Conservation (phyloP, 2,113 vertebrate genomes). For the Antigone vipio region DNA sequence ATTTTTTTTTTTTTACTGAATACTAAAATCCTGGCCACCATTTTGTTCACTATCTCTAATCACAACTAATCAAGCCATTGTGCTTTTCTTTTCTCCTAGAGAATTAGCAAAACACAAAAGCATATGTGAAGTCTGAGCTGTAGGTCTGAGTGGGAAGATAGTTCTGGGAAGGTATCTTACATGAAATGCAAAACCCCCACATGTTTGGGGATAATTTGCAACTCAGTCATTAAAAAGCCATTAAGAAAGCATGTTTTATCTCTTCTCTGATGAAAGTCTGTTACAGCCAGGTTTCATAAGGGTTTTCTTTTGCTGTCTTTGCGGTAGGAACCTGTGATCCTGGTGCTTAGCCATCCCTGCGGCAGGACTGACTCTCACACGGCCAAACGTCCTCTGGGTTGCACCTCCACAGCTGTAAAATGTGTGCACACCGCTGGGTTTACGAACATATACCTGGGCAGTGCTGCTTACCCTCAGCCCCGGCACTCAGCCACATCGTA, state of each 20-base stretch:
- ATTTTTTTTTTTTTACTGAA: neutral
- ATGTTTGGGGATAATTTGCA: neutral
- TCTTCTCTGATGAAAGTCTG: neutral
- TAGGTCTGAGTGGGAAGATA: constrained; percentile 27
- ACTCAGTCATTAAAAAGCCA: neutral
- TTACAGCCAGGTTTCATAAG: neutral
- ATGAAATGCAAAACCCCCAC: neutral
- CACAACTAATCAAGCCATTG: neutral
- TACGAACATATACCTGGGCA: neutral
- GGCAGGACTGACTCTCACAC: neutral
- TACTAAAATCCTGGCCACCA: neutral
- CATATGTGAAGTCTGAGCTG: neutral
- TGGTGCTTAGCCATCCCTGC: neutral
- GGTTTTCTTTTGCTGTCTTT: neutral
- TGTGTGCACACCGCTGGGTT: neutral
- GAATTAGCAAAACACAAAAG: neutral
- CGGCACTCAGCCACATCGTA: neutral
- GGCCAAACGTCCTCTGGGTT: neutral
- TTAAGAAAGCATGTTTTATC: neutral
- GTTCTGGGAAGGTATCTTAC: neutral
- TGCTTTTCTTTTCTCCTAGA: neutral
- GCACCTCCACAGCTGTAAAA: neutral
- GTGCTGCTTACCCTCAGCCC: neutral
- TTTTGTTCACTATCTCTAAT: neutral
- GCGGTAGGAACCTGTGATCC: neutral